Base-by-base conservation (phyloP, 2,888 invertebrate species). In the Charanyca ferruginea region DNA sequence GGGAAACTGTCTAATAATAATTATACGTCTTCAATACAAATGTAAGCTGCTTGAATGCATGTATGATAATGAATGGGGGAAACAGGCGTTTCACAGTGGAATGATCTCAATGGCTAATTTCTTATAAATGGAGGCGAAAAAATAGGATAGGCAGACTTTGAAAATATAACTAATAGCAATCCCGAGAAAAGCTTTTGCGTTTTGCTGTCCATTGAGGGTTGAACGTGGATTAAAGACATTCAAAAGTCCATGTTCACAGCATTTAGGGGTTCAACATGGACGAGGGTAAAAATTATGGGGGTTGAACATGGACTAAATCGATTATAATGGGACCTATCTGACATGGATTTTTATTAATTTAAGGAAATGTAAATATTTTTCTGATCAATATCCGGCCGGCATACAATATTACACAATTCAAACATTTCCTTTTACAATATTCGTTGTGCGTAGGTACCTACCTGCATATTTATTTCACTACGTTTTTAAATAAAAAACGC, bases 391-490 rank as follows among this genome's bases (percentile, higher is more conserved):
- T 25, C 25, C 3, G 25, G 25, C 6, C 25, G 6, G 25, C 25
- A 25, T 6, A 25, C n/a, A n/a, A n/a, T n/a, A n/a, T n/a, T n/a
- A n/a, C n/a, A n/a, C n/a, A n/a, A n/a, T n/a, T n/a, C n/a, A n/a
- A n/a, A n/a, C n/a, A n/a, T n/a, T n/a, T n/a, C n/a, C 3, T 60
- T 70, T 60, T 47, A 22, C 28, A 22, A 41, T n/a, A 18, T 49
- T 35, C 54, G 22, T 55, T 42, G 22, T 20, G 6, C 20, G 23
- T 32, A n/a, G n/a, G n/a, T n/a, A n/a, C n/a, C n/a, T n/a, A 44
- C 23, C 20, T 52, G 35, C 49, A 51, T 28, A 64, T 64, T 73
- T 18, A 41, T 47, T 59, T 66, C 13, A 57, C 16, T 57, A 35
- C 16, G 32, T 63, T 63, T 49, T 63, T 20, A n/a, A 47, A 58